These are phyloP conservation scores for Trogon melanurus DNA, from an alignment of 2,113 vertebrate species.

Conservation along the genomic window DNA sequence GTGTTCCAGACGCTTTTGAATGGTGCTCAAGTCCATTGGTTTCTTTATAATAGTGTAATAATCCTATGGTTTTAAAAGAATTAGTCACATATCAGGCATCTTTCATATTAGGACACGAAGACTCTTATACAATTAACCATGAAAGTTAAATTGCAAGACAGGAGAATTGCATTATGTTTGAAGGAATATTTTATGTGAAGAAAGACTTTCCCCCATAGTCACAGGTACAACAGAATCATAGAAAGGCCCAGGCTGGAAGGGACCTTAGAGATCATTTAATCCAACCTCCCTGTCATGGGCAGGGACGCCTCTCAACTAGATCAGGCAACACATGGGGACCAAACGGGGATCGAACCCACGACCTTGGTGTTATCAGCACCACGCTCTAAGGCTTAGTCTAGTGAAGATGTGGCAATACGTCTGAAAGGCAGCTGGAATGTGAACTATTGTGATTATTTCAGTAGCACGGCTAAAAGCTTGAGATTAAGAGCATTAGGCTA, in stretches of 20 bases:
- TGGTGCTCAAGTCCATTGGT: slow-evolving; percentile 93
- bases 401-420: not conserved
- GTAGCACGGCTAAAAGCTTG: not conserved
- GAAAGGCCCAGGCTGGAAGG: too few species aligned
- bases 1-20: slow-evolving; percentile 90
- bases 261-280: too few species aligned
- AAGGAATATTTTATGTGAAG: not conserved
- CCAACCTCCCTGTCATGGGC: too few species aligned
- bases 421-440: not conserved
- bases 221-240: not conserved
- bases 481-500: not conserved
- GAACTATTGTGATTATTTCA: not conserved
- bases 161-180: not conserved
- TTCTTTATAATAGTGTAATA: slow-evolving; percentile 91
- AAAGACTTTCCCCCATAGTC: not conserved
- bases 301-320: too few species aligned
- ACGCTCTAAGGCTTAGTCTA: not conserved
- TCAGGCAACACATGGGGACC: too few species aligned
- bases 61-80: slow-evolving; percentile 79
- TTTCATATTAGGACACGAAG: not conserved
- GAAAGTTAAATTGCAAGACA: not conserved
- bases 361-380: too few species aligned
- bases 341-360: too few species aligned
- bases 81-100: not conserved
- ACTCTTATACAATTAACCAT: not conserved